These are phyloP conservation scores for Eidolon helvum DNA, from an alignment of 2,113 vertebrate genomes.

Conservation along the genomic window DNA sequence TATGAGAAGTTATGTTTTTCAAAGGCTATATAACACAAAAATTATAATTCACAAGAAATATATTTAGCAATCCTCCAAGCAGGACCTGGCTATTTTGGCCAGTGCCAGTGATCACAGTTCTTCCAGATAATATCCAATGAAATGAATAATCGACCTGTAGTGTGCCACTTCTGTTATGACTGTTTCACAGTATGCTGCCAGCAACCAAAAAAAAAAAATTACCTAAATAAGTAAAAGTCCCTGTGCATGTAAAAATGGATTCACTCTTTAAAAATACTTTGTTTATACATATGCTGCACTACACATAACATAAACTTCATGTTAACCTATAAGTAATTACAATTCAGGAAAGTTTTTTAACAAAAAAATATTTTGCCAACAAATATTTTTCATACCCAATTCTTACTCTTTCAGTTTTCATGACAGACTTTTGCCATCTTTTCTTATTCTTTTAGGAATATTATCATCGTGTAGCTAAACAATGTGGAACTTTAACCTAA, in stretches of 20 bases:
- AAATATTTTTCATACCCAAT: background rate
- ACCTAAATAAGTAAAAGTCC: background rate
- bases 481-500: background rate
- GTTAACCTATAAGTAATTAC: background rate
- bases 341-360: background rate
- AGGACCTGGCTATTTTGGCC: background rate
- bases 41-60: background rate
- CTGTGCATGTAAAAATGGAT: background rate
- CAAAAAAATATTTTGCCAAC: background rate
- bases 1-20: background rate
- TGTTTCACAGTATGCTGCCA: background rate
- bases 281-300: background rate
- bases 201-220: background rate
- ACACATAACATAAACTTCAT: background rate
- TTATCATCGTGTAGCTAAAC: background rate
- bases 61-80: background rate
- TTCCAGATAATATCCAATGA: background rate
- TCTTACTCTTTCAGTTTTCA: background rate
- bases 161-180: background rate
- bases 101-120: background rate
- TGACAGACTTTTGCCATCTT: background rate
- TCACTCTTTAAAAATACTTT: slow-evolving; percentile 8
- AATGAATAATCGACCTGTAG: background rate
- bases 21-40: background rate
- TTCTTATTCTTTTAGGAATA: background rate